A percentile compares a stretch with the other conserved stretches of the same genome.
Conservation (phyloP, 1,140 invertebrate genomes). For the Ips typographus region DNA sequence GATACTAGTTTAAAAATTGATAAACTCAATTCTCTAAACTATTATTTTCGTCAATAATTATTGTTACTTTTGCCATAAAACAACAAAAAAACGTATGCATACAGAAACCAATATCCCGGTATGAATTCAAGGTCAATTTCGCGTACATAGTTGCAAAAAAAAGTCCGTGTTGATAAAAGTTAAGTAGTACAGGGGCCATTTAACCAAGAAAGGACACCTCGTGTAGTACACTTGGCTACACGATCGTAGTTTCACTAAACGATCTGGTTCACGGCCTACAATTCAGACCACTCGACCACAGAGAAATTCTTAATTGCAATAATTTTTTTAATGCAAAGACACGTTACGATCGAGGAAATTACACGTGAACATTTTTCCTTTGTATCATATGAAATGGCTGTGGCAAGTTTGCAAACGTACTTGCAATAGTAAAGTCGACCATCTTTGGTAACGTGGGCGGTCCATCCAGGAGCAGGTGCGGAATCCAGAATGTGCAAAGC, state of each 20-base stretch:
- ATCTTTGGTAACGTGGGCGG: conserved; percentile 69
- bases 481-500: conserved; percentile 47
- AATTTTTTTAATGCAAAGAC: no score
- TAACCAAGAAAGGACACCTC: not conserved
- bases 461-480: conserved; percentile 62
- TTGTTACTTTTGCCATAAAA: no score
- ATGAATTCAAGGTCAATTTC: no score
- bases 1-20: no score
- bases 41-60: no score
- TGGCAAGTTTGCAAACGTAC: conserved; percentile 57
- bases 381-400: no score
- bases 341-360: no score
- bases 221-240: not conserved
- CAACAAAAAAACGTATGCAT: no score
- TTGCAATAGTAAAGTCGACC: conserved; percentile 79
- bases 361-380: no score
- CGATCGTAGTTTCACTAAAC: not conserved
- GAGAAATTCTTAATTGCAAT: not conserved
- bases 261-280: not conserved
- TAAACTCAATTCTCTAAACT: no score
- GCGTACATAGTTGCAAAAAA: no score
- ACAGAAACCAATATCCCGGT: no score
- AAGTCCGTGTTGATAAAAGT: not conserved
- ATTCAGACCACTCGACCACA: not conserved
- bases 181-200: not conserved